Percentiles rank a stretch among this genome's conserved stretches.
These are phyloP conservation scores for Choreutis nemorana DNA, from an alignment of 2,888 invertebrate genomes.

Conservation along the genomic window DNA sequence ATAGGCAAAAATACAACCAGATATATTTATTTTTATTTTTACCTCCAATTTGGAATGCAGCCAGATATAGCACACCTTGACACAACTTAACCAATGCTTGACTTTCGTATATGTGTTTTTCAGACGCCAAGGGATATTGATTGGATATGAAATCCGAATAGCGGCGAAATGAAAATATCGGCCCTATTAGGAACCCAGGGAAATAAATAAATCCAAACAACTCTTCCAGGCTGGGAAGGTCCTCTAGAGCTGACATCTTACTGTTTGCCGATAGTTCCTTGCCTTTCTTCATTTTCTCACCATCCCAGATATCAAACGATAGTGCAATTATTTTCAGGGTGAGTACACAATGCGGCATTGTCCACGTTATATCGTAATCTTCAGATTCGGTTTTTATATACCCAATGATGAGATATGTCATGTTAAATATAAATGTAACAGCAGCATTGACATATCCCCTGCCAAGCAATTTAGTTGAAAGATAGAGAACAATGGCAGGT, in stretches of 20 bases:
- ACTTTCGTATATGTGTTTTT: slow-evolving; percentile 33
- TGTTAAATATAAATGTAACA: slow-evolving; percentile 81
- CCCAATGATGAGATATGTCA: slow-evolving; percentile 79
- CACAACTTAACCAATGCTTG: slow-evolving; percentile 68
- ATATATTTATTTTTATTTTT: slow-evolving; percentile 14
- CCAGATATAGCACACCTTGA: slow-evolving; percentile 77
- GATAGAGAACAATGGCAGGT: slow-evolving; percentile 76
- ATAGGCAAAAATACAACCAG: not conserved
- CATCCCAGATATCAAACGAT: slow-evolving; percentile 83
- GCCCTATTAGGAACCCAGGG: slow-evolving; percentile 92
- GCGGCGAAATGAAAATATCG: slow-evolving; percentile 87
- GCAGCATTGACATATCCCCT: slow-evolving; percentile 72
- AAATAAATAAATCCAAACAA: slow-evolving; percentile 85
- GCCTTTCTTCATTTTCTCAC: slow-evolving; percentile 59
- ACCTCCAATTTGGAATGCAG: slow-evolving; percentile 77
- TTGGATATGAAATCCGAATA: slow-evolving; percentile 82
- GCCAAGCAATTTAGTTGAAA: slow-evolving; percentile 69
- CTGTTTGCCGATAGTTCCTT: slow-evolving; percentile 74
- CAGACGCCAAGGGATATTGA: slow-evolving; percentile 54
- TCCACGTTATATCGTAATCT: slow-evolving; percentile 96
- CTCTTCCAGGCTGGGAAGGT: slow-evolving; percentile 78
- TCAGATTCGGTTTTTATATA: slow-evolving; percentile 84
- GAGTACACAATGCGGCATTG: slow-evolving; percentile 96
- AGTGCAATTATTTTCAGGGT: slow-evolving; percentile 89
- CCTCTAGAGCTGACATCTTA: slow-evolving; percentile 71